Evolutionary conservation across 30 jellyfish, hydroid and myxozoan species (phyloP), one percentile per base, ranked within the genome.

Genomic region (Aurelia sp.): DNA sequence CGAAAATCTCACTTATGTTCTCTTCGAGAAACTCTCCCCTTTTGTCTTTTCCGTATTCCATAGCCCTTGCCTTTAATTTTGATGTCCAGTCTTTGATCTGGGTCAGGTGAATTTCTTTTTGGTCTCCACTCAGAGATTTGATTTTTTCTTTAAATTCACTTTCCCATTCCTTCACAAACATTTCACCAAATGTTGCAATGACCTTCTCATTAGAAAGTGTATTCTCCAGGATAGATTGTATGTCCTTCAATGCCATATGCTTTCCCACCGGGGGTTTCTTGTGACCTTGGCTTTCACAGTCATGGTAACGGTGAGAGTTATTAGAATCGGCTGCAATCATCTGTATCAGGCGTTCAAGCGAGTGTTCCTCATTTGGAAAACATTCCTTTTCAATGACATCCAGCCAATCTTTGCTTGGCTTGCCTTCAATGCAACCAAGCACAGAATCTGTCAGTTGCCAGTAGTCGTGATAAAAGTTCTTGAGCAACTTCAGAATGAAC

Each of bases 1-100:
- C 74, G 17, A 74, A 58, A 19, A 53, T 74, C 55, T 74, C 73
- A 18, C 35, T 70, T 10, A 70, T 15, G 63, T 70, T 70, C 9
- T 33, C 81, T 11, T 12, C 18, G 6, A 70, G 81, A 41, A 70
- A 70, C 64, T 33, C 62, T 22, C 27, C 47, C 10, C 55, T 44
- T 9, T 44, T 44, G 55, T 44, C 55, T 59, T 59, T 59, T 12
- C 69, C 69, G 33, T 4, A n/a, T 21, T 59, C 27, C 13, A 11
- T 40, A 17, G 17, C 66, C 57, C 81, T 70, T 16, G 12, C 47
- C 47, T 40, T 70, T 18, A 70, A 23, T 3, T 16, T 7, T 18
- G 51, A 18, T 40, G 81, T 15, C 81, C 81, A 70, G 66, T 40
- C 57, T 18, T 20, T 20, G 31, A 70, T 15, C 6, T 23, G 16